Percentiles rank a stretch among this genome's conserved stretches.
Conservation (phyloP, 2,797 vertebrate genomes). For the Hylomyscus alleni region DNA sequence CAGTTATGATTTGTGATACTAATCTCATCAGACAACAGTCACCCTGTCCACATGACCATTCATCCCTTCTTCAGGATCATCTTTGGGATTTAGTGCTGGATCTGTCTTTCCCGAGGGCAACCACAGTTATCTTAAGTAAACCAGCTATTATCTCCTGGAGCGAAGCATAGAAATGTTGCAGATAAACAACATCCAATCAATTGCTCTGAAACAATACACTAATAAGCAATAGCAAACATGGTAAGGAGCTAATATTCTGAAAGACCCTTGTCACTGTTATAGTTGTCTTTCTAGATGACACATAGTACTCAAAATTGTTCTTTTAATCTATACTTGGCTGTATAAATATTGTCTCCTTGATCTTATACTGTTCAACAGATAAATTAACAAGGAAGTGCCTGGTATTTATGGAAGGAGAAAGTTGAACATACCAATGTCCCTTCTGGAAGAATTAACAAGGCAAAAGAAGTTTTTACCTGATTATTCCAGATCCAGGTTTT, state of each 20-base stretch:
- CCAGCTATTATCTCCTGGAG: neutral
- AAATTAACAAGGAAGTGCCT: conserved; percentile 2
- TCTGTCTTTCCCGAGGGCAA: neutral
- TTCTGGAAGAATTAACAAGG: neutral
- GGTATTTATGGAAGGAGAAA: neutral
- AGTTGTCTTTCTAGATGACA: neutral
- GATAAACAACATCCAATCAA: neutral
- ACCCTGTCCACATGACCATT: neutral
- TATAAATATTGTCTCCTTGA: no score
- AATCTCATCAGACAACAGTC: neutral
- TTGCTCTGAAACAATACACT: conserved; percentile 34
- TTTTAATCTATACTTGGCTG: neutral
- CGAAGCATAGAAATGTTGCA: neutral
- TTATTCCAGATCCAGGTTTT: neutral
- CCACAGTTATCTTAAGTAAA: neutral
- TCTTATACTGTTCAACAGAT: neutral
- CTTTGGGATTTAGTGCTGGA: neutral
- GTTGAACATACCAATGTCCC: neutral
- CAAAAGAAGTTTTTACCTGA: neutral
- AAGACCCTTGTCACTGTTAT: neutral
- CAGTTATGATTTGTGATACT: neutral
- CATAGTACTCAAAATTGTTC: neutral
- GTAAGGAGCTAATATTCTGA: neutral
- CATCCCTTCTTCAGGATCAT: neutral
- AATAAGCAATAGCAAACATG: neutral